Base-by-base conservation (phyloP, 1,140 invertebrate species). In the Drosophila tristis region DNA sequence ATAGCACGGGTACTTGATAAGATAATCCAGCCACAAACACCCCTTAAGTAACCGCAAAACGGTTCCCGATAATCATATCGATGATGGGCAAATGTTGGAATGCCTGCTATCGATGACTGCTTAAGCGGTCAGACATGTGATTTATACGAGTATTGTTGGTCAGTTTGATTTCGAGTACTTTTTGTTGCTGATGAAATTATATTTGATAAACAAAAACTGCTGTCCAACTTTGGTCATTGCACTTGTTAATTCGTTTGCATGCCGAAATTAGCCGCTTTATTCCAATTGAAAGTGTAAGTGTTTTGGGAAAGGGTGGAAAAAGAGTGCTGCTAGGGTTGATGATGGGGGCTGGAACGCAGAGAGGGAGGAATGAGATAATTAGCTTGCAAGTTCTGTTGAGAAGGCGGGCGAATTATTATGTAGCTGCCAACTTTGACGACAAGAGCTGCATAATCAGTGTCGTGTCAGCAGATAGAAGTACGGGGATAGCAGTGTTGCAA, bases 51-150 rank as follows among this genome's bases (percentile, higher is more conserved):
- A 13, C 35, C 35, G 35, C 35, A 13, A 49, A 23, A 47, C 31
- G 25, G 50, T 68, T 70, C 39, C 42, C 5, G 23, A 29, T 67
- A 81, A 80, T 80, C 78, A 62, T 25, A 56, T 48, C 57, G 53
- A 67, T 64, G 60, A 59, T 51, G 57, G 61, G 2, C 53, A 62
- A 29, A 29, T 73, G 60, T 61, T 70, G 48, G 39, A 42, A 59
- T 80, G 59, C 47, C 56, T 56, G 56, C 31, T 63, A 54, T 67
- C 44, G 61, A 59, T 73, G 68, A 59, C 56, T 68, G 65, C 25
- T 25, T 35, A 48, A 68, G 35, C 55, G 16, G 7, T n/a, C n/a
- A 58, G 53, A 54, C 68, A 80, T 70, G 76, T 78, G 75, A 79
- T 61, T 79, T 67, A 51, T 61, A 56, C 49, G 26, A 4, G 4